Percentiles rank a stretch among this genome's conserved stretches.
phyloP scores from a whole-genome alignment of 64 coral and sea anemone genomes.

The Platygyra sinensis region DNA sequence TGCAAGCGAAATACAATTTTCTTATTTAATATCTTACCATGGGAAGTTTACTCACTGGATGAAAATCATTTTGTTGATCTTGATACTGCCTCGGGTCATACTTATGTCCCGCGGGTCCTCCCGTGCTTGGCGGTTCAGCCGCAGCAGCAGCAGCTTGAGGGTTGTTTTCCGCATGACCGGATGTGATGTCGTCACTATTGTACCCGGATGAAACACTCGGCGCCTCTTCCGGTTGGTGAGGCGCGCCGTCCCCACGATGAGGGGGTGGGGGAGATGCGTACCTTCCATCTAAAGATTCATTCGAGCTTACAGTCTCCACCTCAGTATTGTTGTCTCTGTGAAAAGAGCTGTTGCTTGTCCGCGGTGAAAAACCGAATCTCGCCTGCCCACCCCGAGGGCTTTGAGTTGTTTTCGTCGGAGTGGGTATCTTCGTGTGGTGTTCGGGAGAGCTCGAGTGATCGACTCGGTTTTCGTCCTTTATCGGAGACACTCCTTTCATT shows the following conservation, averaged over 20 bases:
- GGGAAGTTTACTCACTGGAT: constrained; percentile 41
- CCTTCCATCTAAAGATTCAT: constrained; percentile 54
- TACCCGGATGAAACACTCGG: constrained; percentile 75
- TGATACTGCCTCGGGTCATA: constrained; percentile 74
- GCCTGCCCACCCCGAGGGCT: constrained; percentile 39
- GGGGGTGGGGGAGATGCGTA: constrained; percentile 29
- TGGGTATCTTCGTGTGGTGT: constrained; percentile 48
- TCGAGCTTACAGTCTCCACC: constrained; percentile 23
- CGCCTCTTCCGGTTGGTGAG: constrained; percentile 42
- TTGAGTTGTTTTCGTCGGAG: neutral
- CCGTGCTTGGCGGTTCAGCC: constrained; percentile 3
- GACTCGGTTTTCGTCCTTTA: constrained; percentile 32
- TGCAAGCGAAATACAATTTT: neutral
- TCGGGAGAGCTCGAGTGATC: constrained; percentile 35
- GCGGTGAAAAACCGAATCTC: constrained; percentile 29
- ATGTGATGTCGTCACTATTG: constrained; percentile 62
- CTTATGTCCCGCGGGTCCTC: constrained; percentile 45
- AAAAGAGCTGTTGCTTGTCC: neutral
- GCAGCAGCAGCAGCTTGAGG: neutral
- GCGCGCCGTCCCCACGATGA: neutral
- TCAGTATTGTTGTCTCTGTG: constrained; percentile 49
- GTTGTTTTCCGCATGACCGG: constrained; percentile 12
- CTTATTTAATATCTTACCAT: neutral
- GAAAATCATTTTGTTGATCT: constrained; percentile 61
- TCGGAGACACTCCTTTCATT: constrained; percentile 22